Evolutionary conservation across 2,888 invertebrate genomes (phyloP), one percentile per base, ranked within the genome.

Genomic region (Drosophila stalkeri): DNA sequence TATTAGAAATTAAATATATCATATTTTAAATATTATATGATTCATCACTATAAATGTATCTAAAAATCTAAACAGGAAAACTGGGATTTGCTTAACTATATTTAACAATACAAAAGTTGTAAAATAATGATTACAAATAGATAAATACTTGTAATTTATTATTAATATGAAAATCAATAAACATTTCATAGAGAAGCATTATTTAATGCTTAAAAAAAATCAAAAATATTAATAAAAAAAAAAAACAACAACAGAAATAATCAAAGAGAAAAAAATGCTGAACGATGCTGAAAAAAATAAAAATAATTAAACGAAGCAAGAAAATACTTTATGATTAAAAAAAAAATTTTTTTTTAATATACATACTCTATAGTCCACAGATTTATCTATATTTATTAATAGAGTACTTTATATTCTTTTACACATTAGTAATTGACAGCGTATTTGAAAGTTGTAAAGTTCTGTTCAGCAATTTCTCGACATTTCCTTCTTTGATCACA

Each of bases 391-490:
- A 12, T 20, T n/a, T n/a, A 44, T 20, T 1, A 20, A 9, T 20
- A 5, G 20, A 41, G 27, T n/a, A 39, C 0, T 41, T 0, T n/a
- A 9, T 43, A n/a, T 6, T 8, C 27, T 27, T 27, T 27, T 27
- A 5, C 1, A 27, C 6, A 27, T 1, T 27, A 27, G 6, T 27
- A 27, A 6, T 27, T 27, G 27, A 27, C 16, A 75, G 78, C 5
- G 78, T 39, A 59, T 66, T 23, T 1, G 3, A n/a, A 12, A 18
- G 44, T 62, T 64, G 33, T 0, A 12, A 3, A 14, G 0, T n/a
- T 0, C 8, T 43, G 4, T 1, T 33, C 0, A 9, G 7, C 7
- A 4, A 8, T 1, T 9, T 41, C 2, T 27, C 9, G 7, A 1
- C 33, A 12, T 1, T 18, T 2, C 11, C 1, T 27, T 37, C 16